Conservation (phyloP, 64 coral and sea anemone species). For the Porites australiensis region DNA sequence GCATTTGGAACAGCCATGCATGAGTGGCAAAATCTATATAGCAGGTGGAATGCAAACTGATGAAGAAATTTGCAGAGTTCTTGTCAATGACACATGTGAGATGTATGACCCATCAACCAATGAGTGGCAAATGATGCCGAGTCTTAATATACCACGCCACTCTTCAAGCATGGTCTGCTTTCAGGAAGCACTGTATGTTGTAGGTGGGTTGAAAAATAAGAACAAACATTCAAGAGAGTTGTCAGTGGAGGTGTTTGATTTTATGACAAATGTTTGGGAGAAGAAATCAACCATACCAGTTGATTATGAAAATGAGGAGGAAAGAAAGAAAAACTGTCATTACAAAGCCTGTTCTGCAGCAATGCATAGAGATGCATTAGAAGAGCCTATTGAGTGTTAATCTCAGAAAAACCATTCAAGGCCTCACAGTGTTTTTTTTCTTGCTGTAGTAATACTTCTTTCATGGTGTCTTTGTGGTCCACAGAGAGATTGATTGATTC, state of each 20-base stretch:
- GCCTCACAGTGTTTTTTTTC: no score
- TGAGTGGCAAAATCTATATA: slow-evolving; percentile 27
- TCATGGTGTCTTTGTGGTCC: no score
- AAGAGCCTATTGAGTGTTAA: background rate
- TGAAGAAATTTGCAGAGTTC: no score
- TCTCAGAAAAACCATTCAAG: no score
- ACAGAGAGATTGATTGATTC: no score
- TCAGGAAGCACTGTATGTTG: background rate
- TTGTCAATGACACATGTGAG: background rate
- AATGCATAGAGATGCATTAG: background rate
- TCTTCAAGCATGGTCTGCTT: background rate
- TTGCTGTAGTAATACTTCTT: no score
- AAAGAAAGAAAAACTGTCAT: background rate
- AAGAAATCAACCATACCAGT: background rate
- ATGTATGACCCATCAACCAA: background rate
- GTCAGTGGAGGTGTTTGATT: background rate
- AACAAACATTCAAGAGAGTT: background rate
- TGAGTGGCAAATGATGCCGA: background rate
- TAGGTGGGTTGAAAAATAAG: background rate
- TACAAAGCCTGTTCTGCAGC: background rate
- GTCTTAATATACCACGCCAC: background rate
- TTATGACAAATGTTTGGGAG: background rate
- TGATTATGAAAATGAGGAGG: background rate
- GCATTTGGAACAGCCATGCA: background rate
- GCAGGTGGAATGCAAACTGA: background rate